Evolutionary conservation across 1,140 invertebrate species (phyloP), one percentile per base, ranked within the genome.

Genomic region (Megathymus violae): DNA sequence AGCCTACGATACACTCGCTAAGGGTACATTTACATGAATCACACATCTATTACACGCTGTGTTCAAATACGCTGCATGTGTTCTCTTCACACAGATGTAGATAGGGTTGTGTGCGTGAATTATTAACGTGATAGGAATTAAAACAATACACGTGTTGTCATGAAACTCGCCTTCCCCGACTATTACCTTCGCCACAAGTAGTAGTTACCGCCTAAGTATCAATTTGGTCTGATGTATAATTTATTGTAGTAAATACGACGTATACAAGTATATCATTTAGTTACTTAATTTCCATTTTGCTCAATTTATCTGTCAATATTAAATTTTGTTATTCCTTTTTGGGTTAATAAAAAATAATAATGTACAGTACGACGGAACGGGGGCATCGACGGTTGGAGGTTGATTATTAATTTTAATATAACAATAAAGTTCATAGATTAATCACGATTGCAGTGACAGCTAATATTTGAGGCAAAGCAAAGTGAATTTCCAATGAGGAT

Each of bases 21-120:
- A 88, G 83, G 85, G 82, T 87, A 82, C 80, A 87, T 88, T 89
- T 88, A 89, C 86, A 89, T 89, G 86, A 89, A 89, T 89, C 83
- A 88, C 77, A 75, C 82, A 85, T 88, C 77, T 82, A 86, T 84
- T 87, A 88, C 79, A 83, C 76, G 70, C 72, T 80, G 75, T 82
- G 80, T 80, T 84, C 77, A 71, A 79, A 81, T 85, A 80, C 71
- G 69, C 71, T 83, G 74, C 85, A 88, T 89, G 85, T 89, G 83
- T 84, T 88, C 78, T 74, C 77, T 89, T 86, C 85, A 84, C 85
- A 88, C 87, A 86, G 78, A 75, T 72, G 74, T 65, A 64, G 82
- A 84, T 80, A 84, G 78, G 82, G 82, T 76, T 86, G 74, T 64
- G 59, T 54, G 54, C 50, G 58, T 72, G 67, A 73, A 84, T n/a